Conservation (phyloP, 2,113 vertebrate genomes). For the Clarias gariepinus region DNA sequence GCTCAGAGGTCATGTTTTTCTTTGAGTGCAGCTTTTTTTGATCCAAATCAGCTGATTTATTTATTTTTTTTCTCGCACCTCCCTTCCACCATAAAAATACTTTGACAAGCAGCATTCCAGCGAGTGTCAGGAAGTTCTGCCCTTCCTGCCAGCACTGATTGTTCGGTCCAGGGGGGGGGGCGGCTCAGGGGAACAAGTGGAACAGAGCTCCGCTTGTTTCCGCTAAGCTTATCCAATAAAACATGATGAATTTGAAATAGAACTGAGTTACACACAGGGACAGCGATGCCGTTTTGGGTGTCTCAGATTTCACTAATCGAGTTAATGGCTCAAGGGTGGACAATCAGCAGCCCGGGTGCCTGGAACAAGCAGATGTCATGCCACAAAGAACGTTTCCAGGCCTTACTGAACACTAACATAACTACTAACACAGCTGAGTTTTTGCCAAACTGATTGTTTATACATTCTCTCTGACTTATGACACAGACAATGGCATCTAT, state of each 20-base stretch:
- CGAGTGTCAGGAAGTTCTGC: slow-evolving; percentile 49
- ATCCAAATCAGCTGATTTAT: slow-evolving; percentile 47
- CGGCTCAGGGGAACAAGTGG: slow-evolving; percentile 17
- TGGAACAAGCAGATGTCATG: neutral
- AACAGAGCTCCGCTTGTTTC: slow-evolving; percentile 33
- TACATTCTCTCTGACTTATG: neutral
- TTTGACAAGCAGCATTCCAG: slow-evolving; percentile 42
- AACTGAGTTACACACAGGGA: neutral
- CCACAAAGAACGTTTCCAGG: no score
- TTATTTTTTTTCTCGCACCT: neutral
- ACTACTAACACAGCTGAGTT: no score
- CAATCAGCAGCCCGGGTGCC: neutral
- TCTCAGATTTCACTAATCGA: slow-evolving; percentile 4
- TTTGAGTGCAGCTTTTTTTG: slow-evolving; percentile 2
- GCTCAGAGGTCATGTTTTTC: slow-evolving; percentile 8
- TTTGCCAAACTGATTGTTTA: no score
- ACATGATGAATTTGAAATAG: slow-evolving; percentile 15
- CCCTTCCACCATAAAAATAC: neutral
- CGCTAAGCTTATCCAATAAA: slow-evolving; percentile 19
- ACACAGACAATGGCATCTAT: slow-evolving; percentile 6
- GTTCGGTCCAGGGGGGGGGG: slow-evolving; percentile 28
- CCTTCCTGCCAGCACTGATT: slow-evolving; percentile 46
- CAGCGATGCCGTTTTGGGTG: neutral
- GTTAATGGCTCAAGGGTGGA: neutral
- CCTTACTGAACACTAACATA: neutral